phyloP scores from a whole-genome alignment of 2,888 invertebrate genomes.

The Sisyra nigra region DNA sequence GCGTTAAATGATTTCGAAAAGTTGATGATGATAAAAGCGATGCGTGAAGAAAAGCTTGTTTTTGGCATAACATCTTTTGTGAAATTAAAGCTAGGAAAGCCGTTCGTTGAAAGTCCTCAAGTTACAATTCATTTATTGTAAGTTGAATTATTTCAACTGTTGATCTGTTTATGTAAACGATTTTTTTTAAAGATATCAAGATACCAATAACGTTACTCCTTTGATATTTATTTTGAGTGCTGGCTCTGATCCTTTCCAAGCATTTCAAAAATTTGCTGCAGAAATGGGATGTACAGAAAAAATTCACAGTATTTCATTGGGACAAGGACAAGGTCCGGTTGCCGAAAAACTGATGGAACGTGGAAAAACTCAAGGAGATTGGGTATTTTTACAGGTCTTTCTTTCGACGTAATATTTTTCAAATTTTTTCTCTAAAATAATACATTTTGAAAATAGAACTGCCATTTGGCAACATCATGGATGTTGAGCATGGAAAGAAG shows the following conservation, averaged over 20 bases:
- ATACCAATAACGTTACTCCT: conserved; percentile 56
- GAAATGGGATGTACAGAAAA: conserved; percentile 55
- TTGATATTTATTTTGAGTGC: conserved; percentile 75
- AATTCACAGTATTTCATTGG: conserved; percentile 71
- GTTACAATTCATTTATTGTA: conserved; percentile 49
- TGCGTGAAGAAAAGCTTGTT: conserved; percentile 67
- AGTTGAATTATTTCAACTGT: conserved; percentile 16
- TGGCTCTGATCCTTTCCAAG: conserved; percentile 77
- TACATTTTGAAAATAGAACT: conserved; percentile 46
- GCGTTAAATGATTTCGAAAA: conserved; percentile 57
- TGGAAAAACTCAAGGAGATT: conserved; percentile 59
- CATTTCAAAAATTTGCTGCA: conserved; percentile 64
- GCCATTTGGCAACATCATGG: conserved; percentile 88
- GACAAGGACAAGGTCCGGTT: conserved; percentile 79
- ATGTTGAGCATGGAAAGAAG: conserved; percentile 71
- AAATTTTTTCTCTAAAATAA: background rate
- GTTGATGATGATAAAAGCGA: conserved; percentile 57
- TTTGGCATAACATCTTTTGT: conserved; percentile 72
- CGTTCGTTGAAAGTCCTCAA: conserved; percentile 70
- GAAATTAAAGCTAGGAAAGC: conserved; percentile 52
- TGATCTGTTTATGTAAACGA: background rate
- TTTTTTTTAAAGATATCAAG: conserved; percentile 40
- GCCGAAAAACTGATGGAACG: conserved; percentile 65
- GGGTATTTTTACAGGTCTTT: conserved; percentile 79
- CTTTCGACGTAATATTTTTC: background rate